Percentiles rank a stretch among this genome's conserved stretches.
These are phyloP conservation scores for Dermolepida albohirtum DNA, from an alignment of 2,888 invertebrate species.

Conservation along the genomic window DNA sequence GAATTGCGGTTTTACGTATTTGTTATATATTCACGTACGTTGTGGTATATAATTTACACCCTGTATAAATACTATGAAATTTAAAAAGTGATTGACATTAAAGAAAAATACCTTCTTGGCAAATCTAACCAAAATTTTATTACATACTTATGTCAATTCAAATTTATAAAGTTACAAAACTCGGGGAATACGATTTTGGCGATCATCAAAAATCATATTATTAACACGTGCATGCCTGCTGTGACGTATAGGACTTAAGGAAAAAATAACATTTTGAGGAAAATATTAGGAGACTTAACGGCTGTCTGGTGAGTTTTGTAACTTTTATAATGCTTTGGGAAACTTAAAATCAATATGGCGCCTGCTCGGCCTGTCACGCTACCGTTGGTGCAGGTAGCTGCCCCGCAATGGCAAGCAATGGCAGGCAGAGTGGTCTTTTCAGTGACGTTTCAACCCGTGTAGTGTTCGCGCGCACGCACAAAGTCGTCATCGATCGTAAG, in stretches of 20 bases:
- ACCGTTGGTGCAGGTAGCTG: constrained; percentile 55
- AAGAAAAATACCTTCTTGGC: too few relatives aligned
- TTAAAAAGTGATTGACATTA: too few relatives aligned
- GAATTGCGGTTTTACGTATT: too few relatives aligned
- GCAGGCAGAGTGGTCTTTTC: constrained; percentile 59
- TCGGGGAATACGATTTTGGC: background rate
- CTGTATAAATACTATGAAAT: too few relatives aligned
- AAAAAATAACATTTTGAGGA: background rate
- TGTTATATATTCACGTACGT: too few relatives aligned
- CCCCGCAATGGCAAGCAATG: constrained; percentile 42
- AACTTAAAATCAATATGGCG: constrained; percentile 66
- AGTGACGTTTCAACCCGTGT: constrained; percentile 63
- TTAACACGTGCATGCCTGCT: too few relatives aligned
- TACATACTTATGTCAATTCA: too few relatives aligned
- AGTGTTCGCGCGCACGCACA: constrained; percentile 61
- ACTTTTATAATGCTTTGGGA: constrained; percentile 43
- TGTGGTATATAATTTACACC: too few relatives aligned
- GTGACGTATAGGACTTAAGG: too few relatives aligned
- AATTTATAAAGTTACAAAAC: too few relatives aligned
- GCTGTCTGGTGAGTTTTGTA: constrained; percentile 40
- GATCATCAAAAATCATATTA: too few relatives aligned
- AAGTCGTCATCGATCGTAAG: constrained; percentile 59
- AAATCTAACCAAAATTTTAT: too few relatives aligned
- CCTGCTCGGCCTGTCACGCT: constrained; percentile 63
- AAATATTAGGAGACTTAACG: constrained; percentile 30